These are phyloP conservation scores for Aphaenogaster ashmeadi DNA, from an alignment of 1,140 invertebrate species.

Conservation along the genomic window DNA sequence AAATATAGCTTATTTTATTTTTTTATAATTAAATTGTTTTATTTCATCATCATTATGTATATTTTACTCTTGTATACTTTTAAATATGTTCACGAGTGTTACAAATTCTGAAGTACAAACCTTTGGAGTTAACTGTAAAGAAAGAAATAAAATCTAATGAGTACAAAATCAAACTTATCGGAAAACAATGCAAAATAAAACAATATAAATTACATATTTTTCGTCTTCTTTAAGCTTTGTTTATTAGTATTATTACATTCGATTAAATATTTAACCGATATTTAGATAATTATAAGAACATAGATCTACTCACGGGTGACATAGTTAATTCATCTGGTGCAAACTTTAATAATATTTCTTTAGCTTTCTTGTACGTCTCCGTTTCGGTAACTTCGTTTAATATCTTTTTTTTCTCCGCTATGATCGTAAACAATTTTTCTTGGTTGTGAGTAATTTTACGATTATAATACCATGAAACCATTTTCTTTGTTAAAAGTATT, in stretches of 20 bases:
- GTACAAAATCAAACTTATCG: constrained; percentile 40
- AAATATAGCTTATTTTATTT: neutral
- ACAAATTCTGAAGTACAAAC: constrained; percentile 63
- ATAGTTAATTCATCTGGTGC: constrained; percentile 90
- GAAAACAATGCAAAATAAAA: neutral
- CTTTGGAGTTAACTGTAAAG: constrained; percentile 78
- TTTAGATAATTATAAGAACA: constrained; percentile 9
- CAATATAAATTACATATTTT: constrained; percentile 9
- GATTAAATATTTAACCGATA: constrained; percentile 10
- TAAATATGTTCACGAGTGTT: neutral
- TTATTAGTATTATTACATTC: constrained; percentile 23
- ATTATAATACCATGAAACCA: constrained; percentile 95
- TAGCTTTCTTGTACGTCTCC: constrained; percentile 99
- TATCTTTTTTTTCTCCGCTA: constrained; percentile 95
- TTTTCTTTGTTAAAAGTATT: constrained; percentile 92
- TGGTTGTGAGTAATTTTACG: constrained; percentile 94
- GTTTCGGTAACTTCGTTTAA: constrained; percentile 98
- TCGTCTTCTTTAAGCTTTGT: constrained; percentile 8
- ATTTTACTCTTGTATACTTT: constrained; percentile 18
- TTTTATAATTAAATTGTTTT: neutral
- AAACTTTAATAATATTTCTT: constrained; percentile 96
- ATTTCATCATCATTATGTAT: neutral
- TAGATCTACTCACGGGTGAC: constrained; percentile 77
- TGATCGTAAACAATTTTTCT: constrained; percentile 91
- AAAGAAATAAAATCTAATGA: constrained; percentile 46